Evolutionary conservation across 2,113 vertebrate species (phyloP), one percentile per base, ranked within the genome.

Genomic region (Clarias batrachus): DNA sequence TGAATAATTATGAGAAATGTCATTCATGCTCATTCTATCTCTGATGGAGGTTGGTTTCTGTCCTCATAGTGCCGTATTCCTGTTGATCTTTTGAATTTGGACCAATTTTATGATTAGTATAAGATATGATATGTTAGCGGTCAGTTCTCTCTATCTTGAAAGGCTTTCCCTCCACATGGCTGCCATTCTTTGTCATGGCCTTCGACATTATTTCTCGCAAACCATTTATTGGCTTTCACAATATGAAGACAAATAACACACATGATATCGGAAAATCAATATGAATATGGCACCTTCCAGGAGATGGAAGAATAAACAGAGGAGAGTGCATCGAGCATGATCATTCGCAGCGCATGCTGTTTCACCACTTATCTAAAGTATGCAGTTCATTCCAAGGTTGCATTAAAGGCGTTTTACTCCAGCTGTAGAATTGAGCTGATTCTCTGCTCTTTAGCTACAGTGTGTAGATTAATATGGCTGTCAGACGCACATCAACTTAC

Each of bases 171-270:
- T 60, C 57, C 60, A 37, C 60, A 80, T 21, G 57, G 30, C 78
- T 80, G 57, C 30, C 57, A 62, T 81, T 60, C 33, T 41, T 60
- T 48, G 62, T 62, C 37, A 41, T 62, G 59, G 78, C 57, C 33
- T 23, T 81, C 13, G 4, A 30, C 57, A 62, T 81, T 62, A 62
- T 81, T 30, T 79, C 62, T 62, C 37, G 78, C 1, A 1, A 81
- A 81, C 78, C 62, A 33, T 81, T 81, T 41, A 81, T 81, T 62
- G 57, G 57, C 57, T 62, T 81, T 81, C 62, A 62, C 33, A 9
- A 81, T 62, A 81, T 81, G 57, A 81, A 62, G 57, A 81, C 78
- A 81, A 81, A 81, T 30, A 81, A 41, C 57, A 21, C 54, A 60
- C 78, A 62, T 30, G 7, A 33, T 62, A 62, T 41, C 57, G 41